phyloP scores from a whole-genome alignment of 2,113 vertebrate genomes.

The Atractosteus spatula region DNA sequence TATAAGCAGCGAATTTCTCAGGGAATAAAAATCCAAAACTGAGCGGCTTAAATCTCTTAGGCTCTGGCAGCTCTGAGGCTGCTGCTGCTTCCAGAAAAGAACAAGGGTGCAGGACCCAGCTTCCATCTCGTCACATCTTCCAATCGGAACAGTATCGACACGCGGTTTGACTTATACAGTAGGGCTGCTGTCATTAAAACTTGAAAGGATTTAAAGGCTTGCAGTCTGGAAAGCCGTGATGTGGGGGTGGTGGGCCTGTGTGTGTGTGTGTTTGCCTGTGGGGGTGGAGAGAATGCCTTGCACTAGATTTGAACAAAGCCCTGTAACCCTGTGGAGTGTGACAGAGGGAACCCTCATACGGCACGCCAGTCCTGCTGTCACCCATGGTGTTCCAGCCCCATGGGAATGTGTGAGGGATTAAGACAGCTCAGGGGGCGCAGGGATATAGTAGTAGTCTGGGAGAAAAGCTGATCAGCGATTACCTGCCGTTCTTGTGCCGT shows the following conservation, averaged over 20 bases:
- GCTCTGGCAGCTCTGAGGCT: not conserved
- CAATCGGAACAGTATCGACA: slow-evolving; percentile 33
- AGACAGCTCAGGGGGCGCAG: slow-evolving; percentile 44
- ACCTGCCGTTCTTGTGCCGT: too few relatives aligned
- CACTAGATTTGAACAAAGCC: slow-evolving; percentile 62
- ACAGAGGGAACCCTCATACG: slow-evolving; percentile 51
- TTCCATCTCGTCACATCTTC: not conserved
- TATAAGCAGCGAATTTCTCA: too few relatives aligned
- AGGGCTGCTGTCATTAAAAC: slow-evolving; percentile 10
- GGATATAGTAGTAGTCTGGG: not conserved
- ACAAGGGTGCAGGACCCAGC: slow-evolving; percentile 7
- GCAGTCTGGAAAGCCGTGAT: slow-evolving; percentile 23
- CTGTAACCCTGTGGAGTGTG: slow-evolving; percentile 25
- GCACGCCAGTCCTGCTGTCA: slow-evolving; percentile 50
- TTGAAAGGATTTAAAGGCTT: slow-evolving; percentile 9
- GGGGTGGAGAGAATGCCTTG: slow-evolving; percentile 52
- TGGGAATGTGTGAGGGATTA: slow-evolving; percentile 50
- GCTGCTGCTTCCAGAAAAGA: slow-evolving; percentile 2
- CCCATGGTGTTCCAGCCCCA: slow-evolving; percentile 39
- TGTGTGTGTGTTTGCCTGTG: slow-evolving; percentile 39
- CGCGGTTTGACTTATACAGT: slow-evolving; percentile 23
- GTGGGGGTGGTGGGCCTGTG: slow-evolving; percentile 30
- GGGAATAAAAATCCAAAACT: too few relatives aligned
- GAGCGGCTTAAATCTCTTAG: too few relatives aligned
- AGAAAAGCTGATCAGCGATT: too few relatives aligned